phyloP scores from a whole-genome alignment of 2,888 invertebrate species.

The Drosophila affinis region DNA sequence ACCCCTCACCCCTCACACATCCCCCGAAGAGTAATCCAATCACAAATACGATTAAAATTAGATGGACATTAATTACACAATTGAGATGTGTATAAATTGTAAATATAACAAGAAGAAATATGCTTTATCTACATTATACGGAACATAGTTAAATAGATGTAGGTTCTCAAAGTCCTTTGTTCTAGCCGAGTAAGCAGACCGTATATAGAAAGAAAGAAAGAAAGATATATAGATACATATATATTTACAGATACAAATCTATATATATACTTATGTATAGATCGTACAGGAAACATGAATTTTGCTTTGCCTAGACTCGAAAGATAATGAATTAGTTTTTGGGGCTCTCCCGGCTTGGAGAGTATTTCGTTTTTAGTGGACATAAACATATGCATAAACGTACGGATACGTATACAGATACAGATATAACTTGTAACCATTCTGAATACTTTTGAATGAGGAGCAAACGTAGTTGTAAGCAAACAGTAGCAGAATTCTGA shows the following conservation, averaged over 20 bases:
- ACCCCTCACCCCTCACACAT: constrained; percentile 22
- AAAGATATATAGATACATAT: constrained; percentile 3
- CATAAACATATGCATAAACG: constrained; percentile 23
- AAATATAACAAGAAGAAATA: constrained; percentile 43
- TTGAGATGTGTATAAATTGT: constrained; percentile 47
- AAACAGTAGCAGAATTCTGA: background rate
- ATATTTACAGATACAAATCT: background rate
- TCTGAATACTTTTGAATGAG: constrained; percentile 13
- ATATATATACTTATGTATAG: constrained; percentile 1
- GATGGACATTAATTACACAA: constrained; percentile 43
- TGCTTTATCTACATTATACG: constrained; percentile 52
- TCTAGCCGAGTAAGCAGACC: constrained; percentile 33
- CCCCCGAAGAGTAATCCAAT: constrained; percentile 18
- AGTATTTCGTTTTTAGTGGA: constrained; percentile 43
- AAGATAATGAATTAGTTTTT: constrained; percentile 34
- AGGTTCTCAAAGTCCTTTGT: constrained; percentile 42
- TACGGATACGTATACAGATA: constrained; percentile 12
- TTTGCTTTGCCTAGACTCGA: constrained; percentile 47
- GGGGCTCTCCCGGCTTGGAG: constrained; percentile 33
- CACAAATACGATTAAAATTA: constrained; percentile 25
- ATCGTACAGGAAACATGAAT: constrained; percentile 33
- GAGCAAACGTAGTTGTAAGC: background rate
- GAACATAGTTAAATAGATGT: constrained; percentile 36
- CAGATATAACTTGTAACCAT: constrained; percentile 26
- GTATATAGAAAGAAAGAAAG: background rate